These are phyloP conservation scores for Terebella lapidaria DNA, from an alignment of 2,888 invertebrate genomes.

Conservation along the genomic window DNA sequence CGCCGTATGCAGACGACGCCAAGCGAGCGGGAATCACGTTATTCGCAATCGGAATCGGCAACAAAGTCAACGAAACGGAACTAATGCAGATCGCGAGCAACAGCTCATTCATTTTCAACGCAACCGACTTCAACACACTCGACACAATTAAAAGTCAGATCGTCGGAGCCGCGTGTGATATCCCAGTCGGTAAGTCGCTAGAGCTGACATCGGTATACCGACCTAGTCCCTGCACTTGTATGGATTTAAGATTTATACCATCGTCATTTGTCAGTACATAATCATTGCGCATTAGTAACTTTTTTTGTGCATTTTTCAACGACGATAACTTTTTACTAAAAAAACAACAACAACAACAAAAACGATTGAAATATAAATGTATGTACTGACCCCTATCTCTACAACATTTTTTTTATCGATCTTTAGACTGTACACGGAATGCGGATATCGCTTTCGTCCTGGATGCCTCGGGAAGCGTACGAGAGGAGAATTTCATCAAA, in stretches of 20 bases:
- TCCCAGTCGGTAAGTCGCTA: conserved; percentile 20
- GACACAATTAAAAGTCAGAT: conserved; percentile 29
- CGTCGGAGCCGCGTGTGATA: conserved; percentile 29
- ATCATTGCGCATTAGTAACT: no score
- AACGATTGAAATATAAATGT: no score
- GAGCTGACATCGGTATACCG: not conserved
- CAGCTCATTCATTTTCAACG: conserved; percentile 32
- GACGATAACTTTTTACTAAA: no score
- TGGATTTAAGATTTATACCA: no score
- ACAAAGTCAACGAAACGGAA: conserved; percentile 12
- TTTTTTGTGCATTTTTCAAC: no score
- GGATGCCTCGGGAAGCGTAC: conserved; percentile 21
- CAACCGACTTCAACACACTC: conserved; percentile 30
- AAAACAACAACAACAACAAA: no score
- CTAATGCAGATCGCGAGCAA: conserved; percentile 33
- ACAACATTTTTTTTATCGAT: no score
- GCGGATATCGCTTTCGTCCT: conserved; percentile 23
- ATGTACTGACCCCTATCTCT: no score
- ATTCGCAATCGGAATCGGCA: conserved; percentile 23
- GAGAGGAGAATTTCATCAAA: conserved; percentile 16
- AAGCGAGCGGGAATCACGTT: conserved; percentile 14
- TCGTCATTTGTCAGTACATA: no score
- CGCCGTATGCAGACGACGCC: conserved; percentile 20
- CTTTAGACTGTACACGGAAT: conserved; percentile 18
- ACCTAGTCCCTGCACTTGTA: no score